Evolutionary conservation across 2,113 vertebrate species (phyloP), one percentile per base, ranked within the genome.

Genomic region (Rhodinocichla rosea): DNA sequence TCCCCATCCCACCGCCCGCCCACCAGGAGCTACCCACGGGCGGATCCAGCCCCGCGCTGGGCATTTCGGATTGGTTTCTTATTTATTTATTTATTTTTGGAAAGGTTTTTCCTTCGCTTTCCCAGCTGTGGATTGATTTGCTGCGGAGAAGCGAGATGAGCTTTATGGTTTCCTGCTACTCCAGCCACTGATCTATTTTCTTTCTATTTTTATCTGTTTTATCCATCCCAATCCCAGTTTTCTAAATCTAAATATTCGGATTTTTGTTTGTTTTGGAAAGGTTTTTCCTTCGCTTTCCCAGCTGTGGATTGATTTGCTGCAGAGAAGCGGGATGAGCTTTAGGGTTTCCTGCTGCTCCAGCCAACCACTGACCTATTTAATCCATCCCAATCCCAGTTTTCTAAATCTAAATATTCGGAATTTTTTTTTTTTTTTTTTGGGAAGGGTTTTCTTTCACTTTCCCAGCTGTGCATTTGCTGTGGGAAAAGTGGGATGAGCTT

Each of bases 161-260:
- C 30, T 75, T 19, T 30, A 0, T 5, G 2, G 4, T 24, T 30
- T 10, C 50, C 82, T 30, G n/a, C 23, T n/a, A 0, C 3, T 6
- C 19, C 1, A 9, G 13, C 20, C 81, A 1, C 57, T 1, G 50
- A 4, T 2, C 3, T 10, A 0, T 19, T 64, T n/a, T n/a, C n/a
- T n/a, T n/a, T n/a, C n/a, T n/a, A n/a, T n/a, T n/a, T n/a, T n/a
- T n/a, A 4, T 2, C 3, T 10, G 0, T 19, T 64, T n/a, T 2
- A n/a, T 10, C 60, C 60, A 40, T 28, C 59, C n/a, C 59, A 7
- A 15, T 3, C 28, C 12, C 12, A 4, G 1, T 12, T 75, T 30
- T 26, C 10, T n/a, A 49, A 33, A 27, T 18, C 9, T 2, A 5
- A 19, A 5, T 4, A 6, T 33, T 52, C 9, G 15, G 26, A 28